A percentile compares a stretch with the other conserved stretches of the same genome.
These are phyloP conservation scores for Odontothrips loti DNA, from an alignment of 2,888 invertebrate species.

Conservation along the genomic window DNA sequence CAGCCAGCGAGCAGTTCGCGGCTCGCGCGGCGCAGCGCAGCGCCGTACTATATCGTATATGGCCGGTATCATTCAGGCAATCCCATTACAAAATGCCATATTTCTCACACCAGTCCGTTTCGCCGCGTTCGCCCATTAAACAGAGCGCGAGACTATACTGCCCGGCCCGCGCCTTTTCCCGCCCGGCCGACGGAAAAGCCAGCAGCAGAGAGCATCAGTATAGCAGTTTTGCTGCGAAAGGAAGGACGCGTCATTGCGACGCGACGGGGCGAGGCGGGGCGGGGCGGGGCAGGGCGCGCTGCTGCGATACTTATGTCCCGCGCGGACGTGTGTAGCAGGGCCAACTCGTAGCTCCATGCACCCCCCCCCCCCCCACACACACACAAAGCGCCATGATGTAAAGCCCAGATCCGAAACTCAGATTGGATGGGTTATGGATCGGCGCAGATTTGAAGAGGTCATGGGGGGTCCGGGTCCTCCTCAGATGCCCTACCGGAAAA, in stretches of 20 bases:
- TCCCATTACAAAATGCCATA: slow-evolving; percentile 15
- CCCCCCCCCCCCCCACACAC: neutral
- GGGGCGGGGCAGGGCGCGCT: neutral
- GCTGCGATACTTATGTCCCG: neutral
- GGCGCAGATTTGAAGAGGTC: slow-evolving; percentile 17
- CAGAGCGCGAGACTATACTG: neutral
- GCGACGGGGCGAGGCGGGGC: too few relatives aligned
- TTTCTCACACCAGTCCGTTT: neutral
- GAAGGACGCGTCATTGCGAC: neutral
- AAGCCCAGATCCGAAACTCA: slow-evolving; percentile 2
- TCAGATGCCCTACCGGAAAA: too few relatives aligned
- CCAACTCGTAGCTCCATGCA: neutral
- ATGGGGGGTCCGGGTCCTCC: neutral
- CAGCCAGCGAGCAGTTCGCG: neutral
- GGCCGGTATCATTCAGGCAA: neutral
- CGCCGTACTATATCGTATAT: neutral
- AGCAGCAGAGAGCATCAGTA: neutral
- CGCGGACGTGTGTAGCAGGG: too few relatives aligned
- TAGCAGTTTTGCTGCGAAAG: neutral
- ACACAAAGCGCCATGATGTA: neutral
- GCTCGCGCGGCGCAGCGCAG: neutral
- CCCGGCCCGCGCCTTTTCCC: neutral
- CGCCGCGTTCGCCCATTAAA: neutral
- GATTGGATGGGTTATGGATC: slow-evolving; percentile 21
- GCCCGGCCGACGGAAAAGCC: neutral